Conservation (phyloP, 2,888 invertebrate species). For the Sylvicola cinctus region DNA sequence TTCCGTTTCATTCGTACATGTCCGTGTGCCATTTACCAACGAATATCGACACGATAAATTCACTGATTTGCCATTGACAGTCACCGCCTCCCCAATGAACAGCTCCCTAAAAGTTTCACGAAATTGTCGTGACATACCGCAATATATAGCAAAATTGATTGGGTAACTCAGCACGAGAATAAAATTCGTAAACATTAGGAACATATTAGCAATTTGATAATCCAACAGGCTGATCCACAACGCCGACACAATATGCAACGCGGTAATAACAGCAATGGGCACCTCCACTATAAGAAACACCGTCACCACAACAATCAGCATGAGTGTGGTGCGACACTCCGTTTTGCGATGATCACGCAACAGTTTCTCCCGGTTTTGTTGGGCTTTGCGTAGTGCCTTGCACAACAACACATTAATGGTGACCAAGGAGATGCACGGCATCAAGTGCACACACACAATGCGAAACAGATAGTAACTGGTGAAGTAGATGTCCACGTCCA, state of each 20-base stretch:
- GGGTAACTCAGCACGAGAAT: constrained; percentile 81
- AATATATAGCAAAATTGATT: constrained; percentile 87
- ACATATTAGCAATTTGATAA: constrained; percentile 54
- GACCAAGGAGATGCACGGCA: constrained; percentile 76
- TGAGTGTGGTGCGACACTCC: constrained; percentile 67
- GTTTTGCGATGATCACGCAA: constrained; percentile 58
- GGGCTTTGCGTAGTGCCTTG: constrained; percentile 65
- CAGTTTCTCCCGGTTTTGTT: constrained; percentile 52
- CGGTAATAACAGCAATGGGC: constrained; percentile 62
- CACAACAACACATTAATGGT: constrained; percentile 76
- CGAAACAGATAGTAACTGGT: constrained; percentile 67
- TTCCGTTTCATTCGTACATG: constrained; percentile 69
- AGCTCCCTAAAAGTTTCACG: constrained; percentile 78
- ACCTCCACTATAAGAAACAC: constrained; percentile 69
- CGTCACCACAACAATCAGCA: constrained; percentile 72
- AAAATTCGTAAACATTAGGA: constrained; percentile 72
- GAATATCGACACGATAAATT: constrained; percentile 60
- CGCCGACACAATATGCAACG: constrained; percentile 63
- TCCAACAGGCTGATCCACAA: constrained; percentile 49
- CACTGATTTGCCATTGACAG: constrained; percentile 38
- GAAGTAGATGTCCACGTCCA: constrained; percentile 67
- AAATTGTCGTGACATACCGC: constrained; percentile 88
- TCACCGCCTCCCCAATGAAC: constrained; percentile 27
- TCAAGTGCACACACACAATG: constrained; percentile 75
- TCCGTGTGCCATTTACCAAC: constrained; percentile 59